A percentile compares a stretch with the other conserved stretches of the same genome.
Evolutionary conservation across 2,888 invertebrate species (phyloP).

Genomic region (Cotesia congregata): DNA sequence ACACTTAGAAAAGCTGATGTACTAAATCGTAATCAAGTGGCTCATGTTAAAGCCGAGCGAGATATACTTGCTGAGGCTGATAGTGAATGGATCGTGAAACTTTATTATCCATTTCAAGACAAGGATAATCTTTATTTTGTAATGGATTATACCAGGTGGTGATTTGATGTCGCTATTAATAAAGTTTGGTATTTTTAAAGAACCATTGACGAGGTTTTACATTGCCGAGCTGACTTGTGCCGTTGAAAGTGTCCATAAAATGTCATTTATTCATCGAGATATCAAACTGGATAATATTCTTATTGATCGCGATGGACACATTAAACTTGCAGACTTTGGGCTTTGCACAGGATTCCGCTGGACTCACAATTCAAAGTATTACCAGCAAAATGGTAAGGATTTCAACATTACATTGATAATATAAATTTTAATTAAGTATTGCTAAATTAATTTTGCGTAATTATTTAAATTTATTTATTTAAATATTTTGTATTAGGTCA

Average conservation of each 20-base stretch:
- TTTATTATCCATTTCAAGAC: slow-evolving; percentile 99
- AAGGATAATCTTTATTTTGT: slow-evolving; percentile 98
- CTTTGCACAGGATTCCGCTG: slow-evolving; percentile 99
- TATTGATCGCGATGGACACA: slow-evolving; percentile 97
- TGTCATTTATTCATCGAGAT: slow-evolving; percentile 98
- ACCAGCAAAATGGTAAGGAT: slow-evolving; percentile 88
- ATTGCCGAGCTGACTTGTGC: slow-evolving; percentile 98
- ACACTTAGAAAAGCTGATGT: slow-evolving; percentile 97
- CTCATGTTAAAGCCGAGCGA: slow-evolving; percentile 99
- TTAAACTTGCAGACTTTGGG: slow-evolving; percentile 99
- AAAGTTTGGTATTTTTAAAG: slow-evolving; percentile 95
- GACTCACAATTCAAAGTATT: slow-evolving; percentile 99
- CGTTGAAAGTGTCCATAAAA: slow-evolving; percentile 99
- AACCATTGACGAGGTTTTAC: slow-evolving; percentile 89
- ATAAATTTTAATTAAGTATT: slow-evolving; percentile 8
- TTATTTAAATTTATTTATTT: slow-evolving; percentile 14
- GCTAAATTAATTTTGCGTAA: neutral
- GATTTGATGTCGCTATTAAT: slow-evolving; percentile 99
- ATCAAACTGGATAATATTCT: slow-evolving; percentile 99
- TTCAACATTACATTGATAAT: slow-evolving; percentile 14
- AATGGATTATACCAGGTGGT: slow-evolving; percentile 99
- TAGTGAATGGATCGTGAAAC: slow-evolving; percentile 99
- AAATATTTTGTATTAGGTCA: slow-evolving; percentile 75
- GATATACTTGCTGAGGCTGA: slow-evolving; percentile 99
- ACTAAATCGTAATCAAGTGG: slow-evolving; percentile 96